phyloP scores from a whole-genome alignment of 1,140 invertebrate species.

The Drosophila virilis region DNA sequence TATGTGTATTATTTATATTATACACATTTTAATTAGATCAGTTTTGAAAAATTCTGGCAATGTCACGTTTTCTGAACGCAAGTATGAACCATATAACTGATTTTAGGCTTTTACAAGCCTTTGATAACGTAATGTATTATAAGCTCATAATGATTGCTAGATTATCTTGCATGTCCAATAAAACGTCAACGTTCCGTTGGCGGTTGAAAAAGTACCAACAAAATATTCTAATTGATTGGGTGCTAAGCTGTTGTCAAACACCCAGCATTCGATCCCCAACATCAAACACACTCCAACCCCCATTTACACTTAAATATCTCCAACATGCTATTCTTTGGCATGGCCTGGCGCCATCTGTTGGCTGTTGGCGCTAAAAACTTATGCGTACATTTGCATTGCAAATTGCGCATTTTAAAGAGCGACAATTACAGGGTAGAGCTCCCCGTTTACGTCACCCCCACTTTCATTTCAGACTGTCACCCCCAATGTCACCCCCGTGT shows the following conservation, averaged over 20 bases:
- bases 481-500: neutral
- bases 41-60: too few species aligned
- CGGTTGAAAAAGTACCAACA: slow-evolving; percentile 56
- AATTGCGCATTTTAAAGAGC: slow-evolving; percentile 79
- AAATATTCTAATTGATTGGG: slow-evolving; percentile 80
- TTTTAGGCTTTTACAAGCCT: too few species aligned
- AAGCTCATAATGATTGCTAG: too few species aligned
- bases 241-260: slow-evolving; percentile 78
- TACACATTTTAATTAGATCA: too few species aligned
- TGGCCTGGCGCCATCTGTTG: slow-evolving; percentile 47
- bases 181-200: neutral
- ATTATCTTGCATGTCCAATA: too few species aligned
- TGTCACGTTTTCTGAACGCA: too few species aligned
- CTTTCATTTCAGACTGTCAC: neutral
- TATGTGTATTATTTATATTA: too few species aligned
- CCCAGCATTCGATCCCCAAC: slow-evolving; percentile 17
- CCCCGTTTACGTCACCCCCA: neutral
- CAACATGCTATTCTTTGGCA: neutral
- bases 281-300: slow-evolving; percentile 12
- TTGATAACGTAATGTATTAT: too few species aligned
- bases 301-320: neutral
- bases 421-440: slow-evolving; percentile 66
- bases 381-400: slow-evolving; percentile 82
- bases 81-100: too few species aligned
- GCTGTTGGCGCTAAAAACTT: slow-evolving; percentile 59